Evolutionary conservation across 1,140 invertebrate species (phyloP).

Genomic region (Drosophila melanica): DNA sequence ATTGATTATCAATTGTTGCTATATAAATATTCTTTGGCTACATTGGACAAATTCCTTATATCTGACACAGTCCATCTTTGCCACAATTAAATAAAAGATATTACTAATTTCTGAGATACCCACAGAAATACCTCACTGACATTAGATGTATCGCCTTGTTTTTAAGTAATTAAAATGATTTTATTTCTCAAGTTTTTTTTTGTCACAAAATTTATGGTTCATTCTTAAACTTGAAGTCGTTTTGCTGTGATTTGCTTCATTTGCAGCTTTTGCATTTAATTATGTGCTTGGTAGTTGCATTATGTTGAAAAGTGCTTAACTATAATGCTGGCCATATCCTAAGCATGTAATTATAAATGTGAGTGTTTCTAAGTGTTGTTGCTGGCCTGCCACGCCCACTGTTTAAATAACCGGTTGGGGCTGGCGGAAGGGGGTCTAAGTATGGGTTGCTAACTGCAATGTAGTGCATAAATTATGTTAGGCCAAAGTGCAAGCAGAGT

Average conservation of each 20-base stretch:
- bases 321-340: conserved; percentile 55
- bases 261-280: conserved; percentile 47
- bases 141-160: background rate
- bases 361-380: conserved; percentile 13
- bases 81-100: too few relatives aligned
- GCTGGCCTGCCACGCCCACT: conserved; percentile 26
- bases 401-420: conserved; percentile 21
- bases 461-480: conserved; percentile 77
- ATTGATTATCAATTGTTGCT: too few relatives aligned
- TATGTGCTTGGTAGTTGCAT: conserved; percentile 51
- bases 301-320: conserved; percentile 56
- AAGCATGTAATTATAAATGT: conserved; percentile 73
- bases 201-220: background rate
- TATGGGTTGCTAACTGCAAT: conserved; percentile 27
- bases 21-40: too few relatives aligned
- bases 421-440: conserved; percentile 3
- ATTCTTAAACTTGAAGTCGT: conserved; percentile 8
- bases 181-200: background rate
- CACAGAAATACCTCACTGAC: background rate
- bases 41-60: too few relatives aligned
- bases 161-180: background rate
- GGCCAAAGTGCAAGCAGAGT: conserved; percentile 76
- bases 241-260: conserved; percentile 17
- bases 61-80: too few relatives aligned
- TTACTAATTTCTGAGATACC: too few relatives aligned